Evolutionary conservation across 2,888 invertebrate genomes (phyloP).

Genomic region (Sialis fuliginosa): DNA sequence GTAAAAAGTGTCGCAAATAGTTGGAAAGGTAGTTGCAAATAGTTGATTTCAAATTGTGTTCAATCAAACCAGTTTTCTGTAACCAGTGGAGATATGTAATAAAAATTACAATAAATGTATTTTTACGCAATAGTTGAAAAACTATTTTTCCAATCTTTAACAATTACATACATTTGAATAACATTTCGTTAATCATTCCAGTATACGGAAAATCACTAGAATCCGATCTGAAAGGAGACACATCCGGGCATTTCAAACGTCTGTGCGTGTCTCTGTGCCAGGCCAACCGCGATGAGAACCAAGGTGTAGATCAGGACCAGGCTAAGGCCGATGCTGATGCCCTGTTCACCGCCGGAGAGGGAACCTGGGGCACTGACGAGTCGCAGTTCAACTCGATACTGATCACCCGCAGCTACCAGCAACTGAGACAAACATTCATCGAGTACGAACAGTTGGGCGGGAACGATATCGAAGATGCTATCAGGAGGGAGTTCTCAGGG

Average conservation of each 20-base stretch:
- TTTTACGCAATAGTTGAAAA: no score
- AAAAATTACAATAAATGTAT: no score
- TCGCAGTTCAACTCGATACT: conserved; percentile 74
- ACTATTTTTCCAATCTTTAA: no score
- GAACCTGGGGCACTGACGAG: conserved; percentile 83
- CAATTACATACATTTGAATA: no score
- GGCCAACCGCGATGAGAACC: conserved; percentile 82
- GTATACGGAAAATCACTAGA: conserved; percentile 71
- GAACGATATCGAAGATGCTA: conserved; percentile 67
- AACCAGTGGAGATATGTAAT: no score
- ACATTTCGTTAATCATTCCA: conserved; percentile 21
- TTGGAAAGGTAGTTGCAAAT: no score
- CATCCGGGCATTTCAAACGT: conserved; percentile 89
- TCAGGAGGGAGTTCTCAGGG: conserved; percentile 80
- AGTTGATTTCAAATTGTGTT: no score
- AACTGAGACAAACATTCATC: conserved; percentile 65
- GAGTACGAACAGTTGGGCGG: conserved; percentile 71
- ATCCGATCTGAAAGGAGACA: conserved; percentile 76
- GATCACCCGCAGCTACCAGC: conserved; percentile 76
- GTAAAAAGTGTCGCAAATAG: no score
- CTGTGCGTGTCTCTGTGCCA: conserved; percentile 74
- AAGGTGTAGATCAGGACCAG: conserved; percentile 61
- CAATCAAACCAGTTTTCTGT: no score
- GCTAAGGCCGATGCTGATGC: conserved; percentile 72
- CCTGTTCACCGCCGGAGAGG: conserved; percentile 58